A percentile compares a stretch with the other conserved stretches of the same genome.
phyloP scores from a whole-genome alignment of 2,888 invertebrate genomes.

The Phrixothrix hirtus region DNA sequence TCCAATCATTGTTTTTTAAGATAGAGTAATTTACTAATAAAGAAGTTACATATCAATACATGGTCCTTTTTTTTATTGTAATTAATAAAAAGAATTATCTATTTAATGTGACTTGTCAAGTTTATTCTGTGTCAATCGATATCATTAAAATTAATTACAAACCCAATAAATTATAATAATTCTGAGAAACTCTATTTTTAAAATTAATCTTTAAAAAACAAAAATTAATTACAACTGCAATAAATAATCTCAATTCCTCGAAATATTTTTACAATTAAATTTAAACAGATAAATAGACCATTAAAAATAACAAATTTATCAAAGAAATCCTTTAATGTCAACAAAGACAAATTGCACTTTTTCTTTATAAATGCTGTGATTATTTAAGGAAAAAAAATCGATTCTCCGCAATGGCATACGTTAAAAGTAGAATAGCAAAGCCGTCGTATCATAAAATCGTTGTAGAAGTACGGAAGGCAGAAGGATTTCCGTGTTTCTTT shows the following conservation, averaged over 20 bases:
- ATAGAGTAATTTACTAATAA: too few species aligned
- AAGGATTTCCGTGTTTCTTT: slow-evolving; percentile 22
- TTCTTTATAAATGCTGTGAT: background rate
- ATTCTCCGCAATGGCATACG: slow-evolving; percentile 7
- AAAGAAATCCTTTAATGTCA: too few species aligned
- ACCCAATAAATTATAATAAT: background rate
- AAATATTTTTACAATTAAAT: background rate
- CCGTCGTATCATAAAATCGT: slow-evolving; percentile 19
- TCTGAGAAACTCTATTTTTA: too few species aligned
- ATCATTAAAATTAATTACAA: background rate
- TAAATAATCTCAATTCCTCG: background rate
- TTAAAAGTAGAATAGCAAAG: slow-evolving; percentile 9
- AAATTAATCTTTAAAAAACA: background rate
- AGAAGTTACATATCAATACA: too few species aligned
- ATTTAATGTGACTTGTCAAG: too few species aligned
- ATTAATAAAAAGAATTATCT: too few species aligned
- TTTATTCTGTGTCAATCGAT: too few species aligned
- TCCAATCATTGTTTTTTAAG: too few species aligned
- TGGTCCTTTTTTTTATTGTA: too few species aligned
- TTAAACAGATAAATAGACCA: background rate
- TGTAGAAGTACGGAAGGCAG: slow-evolving; percentile 17
- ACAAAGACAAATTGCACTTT: slow-evolving; percentile 7
- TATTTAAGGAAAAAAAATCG: slow-evolving; percentile 7
- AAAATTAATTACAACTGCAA: background rate
- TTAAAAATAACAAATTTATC: too few species aligned